Evolutionary conservation across 2,797 vertebrate species (phyloP), one percentile per base, ranked within the genome.

Genomic region (Alfaro cultratus): DNA sequence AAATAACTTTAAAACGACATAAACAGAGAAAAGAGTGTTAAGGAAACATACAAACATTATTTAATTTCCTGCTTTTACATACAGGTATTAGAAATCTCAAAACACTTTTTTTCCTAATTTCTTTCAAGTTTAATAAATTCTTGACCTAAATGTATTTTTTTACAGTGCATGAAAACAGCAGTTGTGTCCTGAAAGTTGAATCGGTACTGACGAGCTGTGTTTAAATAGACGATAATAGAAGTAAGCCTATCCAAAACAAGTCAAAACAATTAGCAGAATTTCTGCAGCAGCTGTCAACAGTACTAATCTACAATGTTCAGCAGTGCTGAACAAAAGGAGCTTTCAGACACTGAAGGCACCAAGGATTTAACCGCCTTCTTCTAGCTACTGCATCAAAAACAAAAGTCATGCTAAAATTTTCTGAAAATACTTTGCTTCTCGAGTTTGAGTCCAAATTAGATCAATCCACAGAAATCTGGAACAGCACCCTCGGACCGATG

Each of bases 281-380:
- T 21, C 5, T 5, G 6, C 18, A 70, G 51, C 31, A 64, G 39
- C 15, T 41, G 26, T 67, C 23, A 51, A 55, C 72, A 75, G 26
- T 43, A 31, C 13, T 23, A 34, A 26, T 73, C 34, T 72, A 43
- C n/a, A 34, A 15, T 51, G 0, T 67, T 76, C 7, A 46, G 6
- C 15, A 9, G 10, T 23, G 23, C 73, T 41, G 41, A 80, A 45
- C 21, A 80, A 68, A 75, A 45, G 36, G 13, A 36, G 62, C 43
- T 51, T 64, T 34, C 43, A 75, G 23, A 9, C 21, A 60, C 16
- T 5, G 21, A 55, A 74, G 49, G 34, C 60, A 68, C 70, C n/a
- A 39, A 4, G 62, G 77, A 36, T 78, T 71, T 53, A 75, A 39
- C 18, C 26, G 7, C 7, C 76, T 51, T 77, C 23, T 68, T 62